Evolutionary conservation across 2,888 invertebrate species (phyloP), one percentile per base, ranked within the genome.

Genomic region (Leptopilina myrica): DNA sequence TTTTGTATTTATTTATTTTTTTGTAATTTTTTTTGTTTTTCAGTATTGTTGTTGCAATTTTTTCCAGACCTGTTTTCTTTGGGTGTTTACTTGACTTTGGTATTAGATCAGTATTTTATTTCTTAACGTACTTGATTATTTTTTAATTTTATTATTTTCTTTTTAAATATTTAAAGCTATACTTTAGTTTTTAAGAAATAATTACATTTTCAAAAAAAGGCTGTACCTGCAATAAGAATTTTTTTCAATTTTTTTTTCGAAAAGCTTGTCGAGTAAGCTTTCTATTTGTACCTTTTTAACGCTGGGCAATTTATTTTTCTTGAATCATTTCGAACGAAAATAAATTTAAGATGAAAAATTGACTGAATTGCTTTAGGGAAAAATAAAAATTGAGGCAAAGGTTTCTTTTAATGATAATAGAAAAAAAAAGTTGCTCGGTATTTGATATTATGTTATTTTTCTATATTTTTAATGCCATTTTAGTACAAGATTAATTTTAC

Each of bases 381-480:
- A 9, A 8, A 62, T 8, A 5, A 15, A 62, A 20, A 20, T 15
- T 59, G 4, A 59, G 5, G 6, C n/a, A 33, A 62, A 43, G 43
- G 8, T 43, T 43, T 20, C 20, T 20, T 20, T n/a, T 20, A 62
- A 62, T 6, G 2, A 8, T 9, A 15, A 8, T 15, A n/a, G 8
- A 20, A 62, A 20, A 7, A 9, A 8, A 62, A 20, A 62, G 15
- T 62, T 62, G 6, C 62, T 8, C 20, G 9, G 62, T 62, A 59
- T 9, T 14, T 26, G 53, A 33, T n/a, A 73, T 73, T 73, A 26
- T 56, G 82, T 76, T 77, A 79, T 73, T 79, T 76, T 62, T 40
- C 65, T 64, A 33, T 33, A 76, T 75, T 76, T 79, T 84, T 84
- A 80, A 86, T 80, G 84, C 87, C 85, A 86, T 85, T 87, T 85